Base-by-base conservation (phyloP, 2,888 invertebrate genomes). In the Lithophane leautieri region DNA sequence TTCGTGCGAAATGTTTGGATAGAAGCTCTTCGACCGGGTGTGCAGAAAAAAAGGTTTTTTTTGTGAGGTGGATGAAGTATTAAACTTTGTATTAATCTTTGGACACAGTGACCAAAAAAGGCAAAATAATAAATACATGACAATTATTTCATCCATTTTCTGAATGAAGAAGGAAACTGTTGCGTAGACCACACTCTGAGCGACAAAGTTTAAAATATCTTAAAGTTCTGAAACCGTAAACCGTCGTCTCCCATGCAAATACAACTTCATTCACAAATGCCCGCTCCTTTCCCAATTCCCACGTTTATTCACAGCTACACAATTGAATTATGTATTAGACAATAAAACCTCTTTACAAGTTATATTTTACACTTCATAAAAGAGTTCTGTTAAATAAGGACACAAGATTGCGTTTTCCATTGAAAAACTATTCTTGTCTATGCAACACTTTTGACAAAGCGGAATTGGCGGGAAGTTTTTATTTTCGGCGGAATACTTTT, bases 321-420 rank as follows among this genome's bases (percentile, higher is more conserved):
- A 83, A 83, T 76, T 88, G 83, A 78, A 86, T 86, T 78, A 88
- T 83, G 72, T 67, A 78, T 80, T 77, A 85, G 78, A 86, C 78
- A 82, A 73, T 85, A 80, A 87, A 87, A 79, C 56, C 73, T 81
- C 80, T 66, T 78, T 74, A 73, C 73, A 82, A 73, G 60, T 66
- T 67, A 54, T 70, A 70, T 70, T 73, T 70, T 73, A 73, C 80
- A 66, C 67, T 52, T 75, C 65, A 79, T 71, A 82, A 68, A 70
- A 74, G 40, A 68, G 42, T 63, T 58, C 71, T n/a, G n/a, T 69
- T 80, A 34, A 1, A 60, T 56, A 73, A 58, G 73, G 56, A 66
- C 16, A 50, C 34, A 81, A 74, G 73, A 63, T 74, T 81, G 69
- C 54, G 50, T 86, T 87, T 87, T 74, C 70, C 9, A 68, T 67